Conservation (phyloP, 2,113 vertebrate species). For the Scopus umbretta region DNA sequence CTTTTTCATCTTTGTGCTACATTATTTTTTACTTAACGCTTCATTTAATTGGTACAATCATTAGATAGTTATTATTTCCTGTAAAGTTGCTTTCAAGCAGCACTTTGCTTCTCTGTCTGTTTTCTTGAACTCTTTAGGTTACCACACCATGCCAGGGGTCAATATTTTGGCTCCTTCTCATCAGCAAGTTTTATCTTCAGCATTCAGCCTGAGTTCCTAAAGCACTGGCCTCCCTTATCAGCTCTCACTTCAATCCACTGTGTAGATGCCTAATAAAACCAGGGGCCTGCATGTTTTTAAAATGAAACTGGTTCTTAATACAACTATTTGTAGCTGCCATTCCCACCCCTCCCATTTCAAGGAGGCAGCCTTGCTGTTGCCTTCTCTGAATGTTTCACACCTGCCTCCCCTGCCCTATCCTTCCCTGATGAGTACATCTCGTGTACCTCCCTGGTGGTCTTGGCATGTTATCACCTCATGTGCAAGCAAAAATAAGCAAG, state of each 20-base stretch:
- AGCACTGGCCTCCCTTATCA: not conserved
- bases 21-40: not conserved
- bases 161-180: not conserved
- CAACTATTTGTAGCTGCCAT: not conserved
- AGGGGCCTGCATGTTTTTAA: not conserved
- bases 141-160: not conserved
- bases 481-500: slow-evolving; percentile 7
- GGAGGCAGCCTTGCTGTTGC: not conserved
- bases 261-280: not conserved
- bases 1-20: not conserved
- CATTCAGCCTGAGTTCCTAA: not conserved
- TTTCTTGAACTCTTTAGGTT: not conserved
- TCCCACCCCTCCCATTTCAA: not conserved
- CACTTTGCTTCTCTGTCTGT: not conserved
- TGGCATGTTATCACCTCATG: not conserved
- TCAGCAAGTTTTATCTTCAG: not conserved
- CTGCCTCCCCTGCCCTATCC: not conserved
- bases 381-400: not conserved
- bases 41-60: not conserved
- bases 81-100: not conserved
- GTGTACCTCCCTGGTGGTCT: not conserved
- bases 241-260: not conserved
- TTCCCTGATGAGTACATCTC: not conserved
- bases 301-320: not conserved
- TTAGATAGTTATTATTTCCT: not conserved